Evolutionary conservation across 1,140 invertebrate genomes (phyloP), one percentile per base, ranked within the genome.

Genomic region (Drosophila punjabiensis): DNA sequence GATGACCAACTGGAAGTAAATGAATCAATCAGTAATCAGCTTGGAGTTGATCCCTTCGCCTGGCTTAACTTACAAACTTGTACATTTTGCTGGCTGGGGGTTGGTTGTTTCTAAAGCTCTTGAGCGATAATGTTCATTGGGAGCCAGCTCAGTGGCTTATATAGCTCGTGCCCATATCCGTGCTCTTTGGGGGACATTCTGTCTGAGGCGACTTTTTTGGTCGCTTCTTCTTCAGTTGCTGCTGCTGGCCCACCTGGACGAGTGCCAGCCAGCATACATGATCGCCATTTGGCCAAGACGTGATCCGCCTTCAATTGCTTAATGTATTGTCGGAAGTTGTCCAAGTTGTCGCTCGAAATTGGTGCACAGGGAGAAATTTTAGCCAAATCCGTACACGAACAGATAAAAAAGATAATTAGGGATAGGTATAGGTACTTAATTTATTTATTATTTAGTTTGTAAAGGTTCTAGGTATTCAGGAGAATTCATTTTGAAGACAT

Each of bases 51-150:
- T 45, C 9, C 45, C 20, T 45, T 45, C 0, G 11, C 1, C 5
- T 11, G 9, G 9, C n/a, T 37, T 7, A 56, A 86, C 91, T 92
- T 90, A 92, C 91, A 76, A 92, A 82, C 83, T 92, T 91, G 79
- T 65, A 92, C 91, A 92, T 92, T 65, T 92, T 92, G 66, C 56
- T 76, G 47, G 14, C 5, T 24, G 65, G 56, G 56, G 65, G 53
- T 68, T 80, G 59, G 53, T 81, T 58, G 45, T 58, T 55, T 74
- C 50, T 86, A 69, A 74, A 77, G 60, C 74, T 69, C 35, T 80
- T 62, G 62, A 85, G 81, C 65, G 81, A 69, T 79, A 78, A 88
- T 87, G 84, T 52, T 32, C 43, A 69, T 48, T 37, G 33, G 47
- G 11, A 63, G 47, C 60, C 43, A 52, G 32, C 13, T 18, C 56